Percentiles rank a stretch among this genome's conserved stretches.
Evolutionary conservation across 1,140 invertebrate species (phyloP).

Genomic region (Limonius californicus): DNA sequence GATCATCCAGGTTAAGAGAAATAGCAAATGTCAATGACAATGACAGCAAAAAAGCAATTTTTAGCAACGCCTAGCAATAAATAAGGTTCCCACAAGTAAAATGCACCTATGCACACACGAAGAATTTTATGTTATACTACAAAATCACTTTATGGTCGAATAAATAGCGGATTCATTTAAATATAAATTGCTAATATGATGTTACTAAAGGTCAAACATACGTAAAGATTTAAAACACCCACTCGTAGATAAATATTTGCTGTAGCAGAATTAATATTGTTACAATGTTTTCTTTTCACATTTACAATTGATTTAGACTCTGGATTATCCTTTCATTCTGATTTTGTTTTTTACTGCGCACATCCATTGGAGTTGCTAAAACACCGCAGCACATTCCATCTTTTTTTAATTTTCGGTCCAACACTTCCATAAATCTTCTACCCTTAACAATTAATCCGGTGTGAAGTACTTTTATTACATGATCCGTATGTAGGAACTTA

Average conservation of each 20-base stretch:
- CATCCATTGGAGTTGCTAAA: no score
- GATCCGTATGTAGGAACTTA: not conserved
- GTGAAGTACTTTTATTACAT: not conserved
- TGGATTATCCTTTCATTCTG: no score
- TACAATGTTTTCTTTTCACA: no score
- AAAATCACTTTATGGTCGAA: slow-evolving; percentile 1
- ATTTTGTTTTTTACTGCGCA: no score
- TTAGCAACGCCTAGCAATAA: not conserved
- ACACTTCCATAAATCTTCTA: not conserved
- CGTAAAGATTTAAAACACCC: slow-evolving; percentile 18
- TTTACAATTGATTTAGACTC: no score
- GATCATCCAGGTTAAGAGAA: not conserved
- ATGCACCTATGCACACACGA: not conserved
- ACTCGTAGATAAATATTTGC: slow-evolving; percentile 9
- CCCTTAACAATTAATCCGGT: not conserved
- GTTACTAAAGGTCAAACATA: slow-evolving; percentile 19
- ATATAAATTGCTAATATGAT: slow-evolving; percentile 29
- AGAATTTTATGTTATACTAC: not conserved
- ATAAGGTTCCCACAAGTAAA: not conserved
- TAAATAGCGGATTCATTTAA: slow-evolving; percentile 28
- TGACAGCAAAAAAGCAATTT: not conserved
- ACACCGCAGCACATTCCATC: no score
- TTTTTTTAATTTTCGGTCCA: no score
- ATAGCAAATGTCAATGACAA: not conserved
- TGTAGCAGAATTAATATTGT: no score